A percentile compares a stretch with the other conserved stretches of the same genome.
Conservation (phyloP, 2,797 vertebrate species). For the Mycteria americana region DNA sequence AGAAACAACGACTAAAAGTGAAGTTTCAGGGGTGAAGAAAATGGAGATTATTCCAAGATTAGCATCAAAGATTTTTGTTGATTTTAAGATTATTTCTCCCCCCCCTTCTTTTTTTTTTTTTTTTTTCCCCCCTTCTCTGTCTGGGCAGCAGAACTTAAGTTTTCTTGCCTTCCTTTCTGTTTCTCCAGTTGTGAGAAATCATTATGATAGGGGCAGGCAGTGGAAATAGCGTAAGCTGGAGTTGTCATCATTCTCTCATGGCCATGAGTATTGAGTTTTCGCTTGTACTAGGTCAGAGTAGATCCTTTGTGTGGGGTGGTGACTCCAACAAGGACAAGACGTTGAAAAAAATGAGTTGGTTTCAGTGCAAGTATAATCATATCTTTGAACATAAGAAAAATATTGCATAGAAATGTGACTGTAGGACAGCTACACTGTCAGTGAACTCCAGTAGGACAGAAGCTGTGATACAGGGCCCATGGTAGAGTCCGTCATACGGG, state of each 20-base stretch:
- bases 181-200: neutral
- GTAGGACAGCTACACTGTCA: accelerated
- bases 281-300: neutral
- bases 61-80: neutral
- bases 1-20: neutral
- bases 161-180: neutral
- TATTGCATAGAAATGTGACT: neutral
- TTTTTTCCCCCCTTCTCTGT: accelerated
- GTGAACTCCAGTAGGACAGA: neutral
- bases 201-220: neutral
- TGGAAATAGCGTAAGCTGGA: neutral
- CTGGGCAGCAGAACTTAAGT: neutral
- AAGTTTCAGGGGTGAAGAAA: neutral
- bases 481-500: accelerated
- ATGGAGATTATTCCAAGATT: neutral
- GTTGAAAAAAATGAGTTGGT: neutral
- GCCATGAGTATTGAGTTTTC: neutral
- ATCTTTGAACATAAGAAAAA: neutral
- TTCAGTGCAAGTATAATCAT: neutral
- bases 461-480: neutral
- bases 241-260: neutral
- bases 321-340: neutral
- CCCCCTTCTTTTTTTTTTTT: too few species aligned
- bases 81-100: neutral
- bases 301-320: neutral